Conservation (phyloP, 2,888 invertebrate genomes). For the Bugula neritina region DNA sequence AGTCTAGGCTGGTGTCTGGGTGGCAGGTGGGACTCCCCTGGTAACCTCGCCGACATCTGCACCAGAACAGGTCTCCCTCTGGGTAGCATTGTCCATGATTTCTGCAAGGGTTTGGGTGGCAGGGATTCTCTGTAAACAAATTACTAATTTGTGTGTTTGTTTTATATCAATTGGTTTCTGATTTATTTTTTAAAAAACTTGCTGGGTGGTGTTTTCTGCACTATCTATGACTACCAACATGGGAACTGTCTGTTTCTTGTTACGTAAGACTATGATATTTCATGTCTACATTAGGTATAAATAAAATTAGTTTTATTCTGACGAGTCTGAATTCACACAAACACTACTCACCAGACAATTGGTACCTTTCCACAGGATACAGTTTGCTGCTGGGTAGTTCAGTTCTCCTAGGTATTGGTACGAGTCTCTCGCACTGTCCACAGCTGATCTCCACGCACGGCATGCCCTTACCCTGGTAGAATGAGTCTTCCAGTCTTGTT, state of each 20-base stretch:
- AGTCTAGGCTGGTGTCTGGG: neutral
- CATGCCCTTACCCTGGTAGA: neutral
- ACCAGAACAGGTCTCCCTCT: neutral
- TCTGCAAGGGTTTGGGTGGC: neutral
- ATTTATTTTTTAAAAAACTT: no score
- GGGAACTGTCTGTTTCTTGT: no score
- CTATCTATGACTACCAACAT: no score
- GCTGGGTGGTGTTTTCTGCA: no score
- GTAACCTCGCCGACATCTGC: neutral
- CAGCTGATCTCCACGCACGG: neutral
- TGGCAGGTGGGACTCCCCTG: neutral
- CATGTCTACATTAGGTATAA: no score
- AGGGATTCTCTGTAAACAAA: no score
- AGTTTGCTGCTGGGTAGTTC: neutral
- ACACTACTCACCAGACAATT: no score
- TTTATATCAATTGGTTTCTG: no score
- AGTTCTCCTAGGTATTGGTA: neutral
- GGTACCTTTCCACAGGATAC: neutral
- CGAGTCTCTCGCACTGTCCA: neutral
- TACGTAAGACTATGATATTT: no score
- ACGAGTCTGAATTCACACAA: no score
- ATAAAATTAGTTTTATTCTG: no score
- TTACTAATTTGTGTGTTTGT: no score
- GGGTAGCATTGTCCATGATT: neutral
- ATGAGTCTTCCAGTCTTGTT: neutral